Evolutionary conservation across 2,113 vertebrate species (phyloP), one percentile per base, ranked within the genome.

Genomic region (Notarius lentiginosus): DNA sequence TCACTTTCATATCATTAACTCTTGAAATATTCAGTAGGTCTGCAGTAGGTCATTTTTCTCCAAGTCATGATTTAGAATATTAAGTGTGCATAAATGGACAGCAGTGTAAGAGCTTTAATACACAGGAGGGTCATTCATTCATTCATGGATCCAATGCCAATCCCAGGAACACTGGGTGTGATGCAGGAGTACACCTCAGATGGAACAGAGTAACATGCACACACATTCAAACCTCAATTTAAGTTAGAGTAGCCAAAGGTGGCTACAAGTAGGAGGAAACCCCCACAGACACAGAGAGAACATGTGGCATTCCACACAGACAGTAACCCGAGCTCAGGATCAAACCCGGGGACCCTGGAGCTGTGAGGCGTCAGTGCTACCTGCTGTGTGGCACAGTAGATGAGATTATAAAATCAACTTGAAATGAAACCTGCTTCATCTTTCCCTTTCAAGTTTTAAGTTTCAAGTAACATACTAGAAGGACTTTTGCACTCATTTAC

Each of bases 1-100:
- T 84, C 8, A 10, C 20, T 72, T 84, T 75, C 30, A 75, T 75
- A 60, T 60, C 51, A 7, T 84, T 61, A 75, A 49, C 83, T 75
- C 55, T 63, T 83, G 51, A 27, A 70, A 55, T 56, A 56, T 83
- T 70, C 65, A 72, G 0, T 18, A 70, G 51, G 47, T 47, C 65
- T 34, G 6, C 24, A 55, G 49, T 55, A 70, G 10, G 51, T 55
- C 41, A 68, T 82, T 12, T 27, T 53, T 58, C 49, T 30, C 9
- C 7, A 34, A 68, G 15, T 27, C 22, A 83, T 60, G 49, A 82
- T 2, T 47, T 82, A 27, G 22, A 82, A 51, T 51, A 82, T 66
- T 47, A 18, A 79, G 75, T 55, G 55, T 53, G 73, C 41, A 76
- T 12, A 76, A 75, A 75, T 75, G 41, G 22, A n/a, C 47, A 76